Percentiles rank a stretch among this genome's conserved stretches.
These are phyloP conservation scores for Amphiprion ocellaris DNA, from an alignment of 2,113 vertebrate species.

Conservation along the genomic window DNA sequence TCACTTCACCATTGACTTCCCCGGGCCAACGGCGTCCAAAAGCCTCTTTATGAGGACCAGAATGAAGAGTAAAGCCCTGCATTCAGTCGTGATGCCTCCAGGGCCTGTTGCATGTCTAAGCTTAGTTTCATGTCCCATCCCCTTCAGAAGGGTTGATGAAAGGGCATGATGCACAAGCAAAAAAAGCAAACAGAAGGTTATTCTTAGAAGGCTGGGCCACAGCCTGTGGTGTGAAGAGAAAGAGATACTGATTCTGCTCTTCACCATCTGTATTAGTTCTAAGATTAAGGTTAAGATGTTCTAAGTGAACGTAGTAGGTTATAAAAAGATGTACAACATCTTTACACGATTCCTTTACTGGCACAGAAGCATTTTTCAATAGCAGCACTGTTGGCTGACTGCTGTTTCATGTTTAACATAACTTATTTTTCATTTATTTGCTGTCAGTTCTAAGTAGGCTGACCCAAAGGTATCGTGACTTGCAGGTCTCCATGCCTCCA, in stretches of 20 bases:
- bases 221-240: slow-evolving; percentile 16
- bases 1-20: slow-evolving; percentile 34
- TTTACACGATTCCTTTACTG: background rate
- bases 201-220: slow-evolving; percentile 37
- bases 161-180: slow-evolving; percentile 47
- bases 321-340: background rate
- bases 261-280: background rate
- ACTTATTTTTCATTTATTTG: background rate
- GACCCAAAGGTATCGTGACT: background rate
- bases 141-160: slow-evolving; percentile 61
- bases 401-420: background rate
- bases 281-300: slow-evolving; percentile 20
- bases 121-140: slow-evolving; percentile 63
- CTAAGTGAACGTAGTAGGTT: background rate
- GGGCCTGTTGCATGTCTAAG: slow-evolving; percentile 66
- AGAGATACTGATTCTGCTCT: slow-evolving; percentile 5
- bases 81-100: slow-evolving; percentile 62
- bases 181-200: slow-evolving; percentile 49
- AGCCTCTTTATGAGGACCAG: slow-evolving; percentile 68
- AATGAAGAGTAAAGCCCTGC: slow-evolving; percentile 73
- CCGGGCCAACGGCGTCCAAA: slow-evolving; percentile 56
- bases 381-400: background rate
- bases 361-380: background rate
- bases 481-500: background rate
- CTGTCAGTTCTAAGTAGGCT: background rate